Evolutionary conservation across 1,140 invertebrate species (phyloP), one percentile per base, ranked within the genome.

Genomic region (Caenorhabditis brenneri): DNA sequence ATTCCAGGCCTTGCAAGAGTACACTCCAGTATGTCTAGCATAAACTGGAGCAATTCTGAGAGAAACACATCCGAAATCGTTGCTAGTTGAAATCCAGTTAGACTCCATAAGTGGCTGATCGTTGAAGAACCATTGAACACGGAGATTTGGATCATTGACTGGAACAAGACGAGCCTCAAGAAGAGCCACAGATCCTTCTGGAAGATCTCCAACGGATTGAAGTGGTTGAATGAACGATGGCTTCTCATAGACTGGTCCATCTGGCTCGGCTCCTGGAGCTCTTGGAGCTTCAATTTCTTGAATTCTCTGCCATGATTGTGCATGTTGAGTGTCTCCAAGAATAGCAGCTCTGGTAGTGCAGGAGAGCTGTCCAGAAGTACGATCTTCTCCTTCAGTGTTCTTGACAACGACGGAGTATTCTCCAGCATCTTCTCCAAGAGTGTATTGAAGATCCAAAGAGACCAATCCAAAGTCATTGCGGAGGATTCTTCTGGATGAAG

Each of bases 161-260:
- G 92, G 91, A 91, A 97, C 96, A 87, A 95, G 93, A 89, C 94
- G 80, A 95, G 83, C 85, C 93, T 98, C 96, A 93, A 97, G 96
- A 92, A 97, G 95, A 89, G 95, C 94, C 90, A 95, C 94, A 87
- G 94, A 94, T 91, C 95, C 95, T 92, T 97, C 96, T 87, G 94
- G 93, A 90, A 96, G 94, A 88, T 94, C 93, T 65, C 95, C 95
- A 84, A 95, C 93, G 92, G 96, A 95, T 86, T 93, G 93, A 42
- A 97, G 92, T 81, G 96, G 96, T 91, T 96, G 94, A 85, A 97
- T 96, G 92, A 98, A 97, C 91, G 97, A 95, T 19, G 96, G 96
- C 81, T 95, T 93, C 91, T 97, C 96, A 89, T 94, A 94, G 22
- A 95, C 96, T 60, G 79, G 55, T 12, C 88, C 81, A 69, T 88